Evolutionary conservation across 2,888 invertebrate species (phyloP).

Genomic region (Rhorus exstirpatorius): DNA sequence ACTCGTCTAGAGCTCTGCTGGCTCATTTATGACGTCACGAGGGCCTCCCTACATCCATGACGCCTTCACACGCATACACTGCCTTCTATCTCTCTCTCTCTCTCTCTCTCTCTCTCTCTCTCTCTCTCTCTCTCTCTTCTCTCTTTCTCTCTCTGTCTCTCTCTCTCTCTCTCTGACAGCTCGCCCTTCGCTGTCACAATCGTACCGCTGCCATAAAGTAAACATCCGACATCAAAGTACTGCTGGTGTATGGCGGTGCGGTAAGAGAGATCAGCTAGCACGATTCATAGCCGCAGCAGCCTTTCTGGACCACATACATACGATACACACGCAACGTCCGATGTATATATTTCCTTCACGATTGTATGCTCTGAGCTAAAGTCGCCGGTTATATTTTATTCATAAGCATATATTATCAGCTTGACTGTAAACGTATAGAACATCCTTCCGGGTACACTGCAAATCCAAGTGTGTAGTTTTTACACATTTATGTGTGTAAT

Average conservation of each 20-base stretch:
- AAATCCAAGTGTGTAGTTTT: no score
- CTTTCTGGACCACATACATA: conserved; percentile 56
- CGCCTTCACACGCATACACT: no score
- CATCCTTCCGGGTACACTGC: no score
- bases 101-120: not conserved
- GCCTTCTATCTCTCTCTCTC: not conserved
- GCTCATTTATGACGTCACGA: conserved; percentile 77
- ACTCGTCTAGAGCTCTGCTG: conserved; percentile 47
- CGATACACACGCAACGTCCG: conserved; percentile 19
- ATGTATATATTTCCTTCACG: conserved; percentile 31
- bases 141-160: not conserved
- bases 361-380: conserved; percentile 2
- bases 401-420: conserved; percentile 27
- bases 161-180: not conserved
- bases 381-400: conserved; percentile 39
- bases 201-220: conserved; percentile 78
- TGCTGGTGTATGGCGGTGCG: conserved; percentile 59
- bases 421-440: not conserved
- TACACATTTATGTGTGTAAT: no score
- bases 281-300: conserved; percentile 54
- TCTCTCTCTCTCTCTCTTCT: not conserved
- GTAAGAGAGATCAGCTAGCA: conserved; percentile 28
- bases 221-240: conserved; percentile 80
- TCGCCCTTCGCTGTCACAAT: conserved; percentile 75
- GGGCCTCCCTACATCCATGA: conserved; percentile 34